Evolutionary conservation across 2,797 vertebrate species (phyloP), one percentile per base, ranked within the genome.

Genomic region (Cuniculus paca): DNA sequence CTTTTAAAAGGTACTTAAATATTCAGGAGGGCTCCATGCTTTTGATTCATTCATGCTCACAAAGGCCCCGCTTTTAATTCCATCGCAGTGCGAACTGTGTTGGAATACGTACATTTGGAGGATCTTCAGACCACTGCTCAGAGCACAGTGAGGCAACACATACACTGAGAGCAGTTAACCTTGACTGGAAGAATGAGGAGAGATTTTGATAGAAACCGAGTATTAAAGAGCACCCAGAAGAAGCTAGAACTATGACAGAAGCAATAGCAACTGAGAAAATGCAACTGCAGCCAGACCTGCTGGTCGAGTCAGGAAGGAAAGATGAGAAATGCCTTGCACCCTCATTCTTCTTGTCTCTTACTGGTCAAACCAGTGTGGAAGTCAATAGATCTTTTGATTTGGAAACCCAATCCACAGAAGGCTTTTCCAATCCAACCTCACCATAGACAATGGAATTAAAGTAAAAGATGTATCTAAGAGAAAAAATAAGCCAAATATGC

Each of bases 131-230:
- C 36, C 60, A 65, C 7, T 36, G 36, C 68, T 88, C 52, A 81
- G 16, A n/a, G 17, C 0, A 42, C 65, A 31, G 7, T 10, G 14
- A 83, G n/a, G 42, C 11, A 72, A 52, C 19, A 45, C 0, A 39
- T 4, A 70, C 26, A n/a, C 58, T 58, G 75, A 24, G 4, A 45
- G 58, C 17, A 88, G 19, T 4, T 39, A 72, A 52, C 24, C n/a
- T 70, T 17, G 50, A 10, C 82, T 58, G 39, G 36, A 95, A 65
- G 9, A 88, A 56, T 58, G 34, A 84, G 22, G 34, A 70, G 22
- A 86, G 34, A 9, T 90, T 83, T 79, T 75, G 58, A 42, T 12
- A 61, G 14, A 87, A 79, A 70, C 50, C 83, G 28, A 81, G 48
- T 36, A 78, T 60, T 48, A 54, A 83, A 87, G 52, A n/a, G 80